These are phyloP conservation scores for Drosophila rellima DNA, from an alignment of 2,888 invertebrate species.

Conservation along the genomic window DNA sequence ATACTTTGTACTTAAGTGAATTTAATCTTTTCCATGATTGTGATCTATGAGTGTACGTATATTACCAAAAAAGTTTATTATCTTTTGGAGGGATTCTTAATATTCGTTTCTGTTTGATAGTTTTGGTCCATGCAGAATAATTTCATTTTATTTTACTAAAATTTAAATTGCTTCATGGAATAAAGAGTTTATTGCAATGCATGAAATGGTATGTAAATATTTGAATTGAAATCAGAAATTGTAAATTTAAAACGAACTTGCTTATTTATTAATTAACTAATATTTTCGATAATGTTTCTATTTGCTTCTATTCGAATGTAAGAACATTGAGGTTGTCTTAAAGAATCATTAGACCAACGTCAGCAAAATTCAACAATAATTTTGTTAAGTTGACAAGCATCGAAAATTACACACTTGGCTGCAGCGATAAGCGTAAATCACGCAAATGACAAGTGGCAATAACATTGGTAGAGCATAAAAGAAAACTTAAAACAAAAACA, in stretches of 20 bases:
- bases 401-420: conserved; percentile 66
- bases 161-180: conserved; percentile 61
- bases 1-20: conserved; percentile 65
- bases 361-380: conserved; percentile 25
- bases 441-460: conserved; percentile 76
- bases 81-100: conserved; percentile 49
- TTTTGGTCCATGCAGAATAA: not conserved
- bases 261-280: conserved; percentile 25
- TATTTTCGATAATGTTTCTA: conserved; percentile 15
- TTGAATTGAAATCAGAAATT: not conserved
- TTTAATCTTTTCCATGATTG: conserved; percentile 51
- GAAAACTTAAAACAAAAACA: conserved; percentile 26
- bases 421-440: conserved; percentile 77
- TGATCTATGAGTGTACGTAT: conserved; percentile 10
- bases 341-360: not conserved
- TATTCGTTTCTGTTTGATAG: conserved; percentile 43
- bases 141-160: conserved; percentile 39
- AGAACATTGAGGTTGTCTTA: not conserved
- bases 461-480: conserved; percentile 54
- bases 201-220: not conserved
- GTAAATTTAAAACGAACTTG: not conserved
- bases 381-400: conserved; percentile 50
- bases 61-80: conserved; percentile 43
- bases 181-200: not conserved
- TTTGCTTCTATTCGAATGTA: not conserved